Evolutionary conservation across 2,797 vertebrate genomes (phyloP).

Genomic region (Pampus argenteus): DNA sequence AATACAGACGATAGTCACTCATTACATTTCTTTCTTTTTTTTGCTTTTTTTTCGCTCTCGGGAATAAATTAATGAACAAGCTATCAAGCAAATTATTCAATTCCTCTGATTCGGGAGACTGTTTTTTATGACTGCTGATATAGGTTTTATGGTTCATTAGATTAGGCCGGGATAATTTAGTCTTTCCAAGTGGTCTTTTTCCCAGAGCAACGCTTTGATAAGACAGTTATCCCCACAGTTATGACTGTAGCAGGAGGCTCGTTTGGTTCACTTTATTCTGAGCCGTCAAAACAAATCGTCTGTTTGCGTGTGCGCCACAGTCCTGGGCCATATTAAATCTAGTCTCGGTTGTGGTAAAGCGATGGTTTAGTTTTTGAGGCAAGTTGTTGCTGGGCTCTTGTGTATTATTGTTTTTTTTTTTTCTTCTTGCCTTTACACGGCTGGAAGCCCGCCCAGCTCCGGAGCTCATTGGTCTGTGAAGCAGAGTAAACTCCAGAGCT

Average conservation of each 20-base stretch:
- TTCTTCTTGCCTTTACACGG: conserved; percentile 73
- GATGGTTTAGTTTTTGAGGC: conserved; percentile 13
- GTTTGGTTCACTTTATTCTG: conserved; percentile 5
- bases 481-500: conserved; percentile 64
- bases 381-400: conserved; percentile 71
- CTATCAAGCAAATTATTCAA: conserved; percentile 57
- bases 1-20: conserved; percentile 38
- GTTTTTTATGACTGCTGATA: conserved; percentile 51
- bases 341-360: conserved; percentile 37
- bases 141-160: conserved; percentile 62
- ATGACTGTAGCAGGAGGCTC: conserved; percentile 12
- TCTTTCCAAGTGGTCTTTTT: conserved; percentile 54
- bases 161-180: conserved; percentile 54
- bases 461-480: conserved; percentile 56
- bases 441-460: conserved; percentile 72
- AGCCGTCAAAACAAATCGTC: conserved; percentile 46
- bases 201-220: conserved; percentile 52
- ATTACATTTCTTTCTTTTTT: conserved; percentile 35
- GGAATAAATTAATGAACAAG: conserved; percentile 64
- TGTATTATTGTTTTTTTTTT: conserved; percentile 79
- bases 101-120: conserved; percentile 45
- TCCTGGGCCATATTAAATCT: conserved; percentile 22
- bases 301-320: conserved; percentile 7
- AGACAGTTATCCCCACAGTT: conserved; percentile 41
- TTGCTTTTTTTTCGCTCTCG: conserved; percentile 27